These are phyloP conservation scores for Centruroides vittatus DNA, from an alignment of 1,140 invertebrate species.

Conservation along the genomic window DNA sequence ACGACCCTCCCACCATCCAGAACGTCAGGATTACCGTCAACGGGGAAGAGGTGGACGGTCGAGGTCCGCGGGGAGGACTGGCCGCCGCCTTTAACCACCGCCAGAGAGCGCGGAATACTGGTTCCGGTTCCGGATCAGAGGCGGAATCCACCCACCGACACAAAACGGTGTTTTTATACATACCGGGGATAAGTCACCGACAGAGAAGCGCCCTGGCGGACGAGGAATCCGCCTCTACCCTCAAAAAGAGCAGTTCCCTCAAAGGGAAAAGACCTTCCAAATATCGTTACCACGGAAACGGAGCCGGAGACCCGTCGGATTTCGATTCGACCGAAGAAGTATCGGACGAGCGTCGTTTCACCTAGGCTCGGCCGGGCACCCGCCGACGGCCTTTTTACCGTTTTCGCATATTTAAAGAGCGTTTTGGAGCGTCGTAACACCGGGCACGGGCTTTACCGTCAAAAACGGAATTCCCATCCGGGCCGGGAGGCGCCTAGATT, in stretches of 20 bases:
- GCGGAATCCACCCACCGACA: slow-evolving; percentile 7
- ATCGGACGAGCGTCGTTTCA: too few species aligned
- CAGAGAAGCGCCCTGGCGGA: slow-evolving; percentile 4
- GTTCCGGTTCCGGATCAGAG: slow-evolving; percentile 9
- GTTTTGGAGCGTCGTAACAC: too few species aligned
- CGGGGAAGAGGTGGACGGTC: slow-evolving; percentile 8
- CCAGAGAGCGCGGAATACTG: slow-evolving; percentile 13
- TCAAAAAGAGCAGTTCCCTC: slow-evolving; percentile 10
- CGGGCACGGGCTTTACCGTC: too few species aligned
- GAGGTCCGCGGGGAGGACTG: slow-evolving; percentile 8
- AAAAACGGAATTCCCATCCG: too few species aligned
- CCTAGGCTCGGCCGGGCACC: too few species aligned
- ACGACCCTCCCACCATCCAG: background rate
- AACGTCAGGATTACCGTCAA: slow-evolving; percentile 12
- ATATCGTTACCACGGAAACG: too few species aligned
- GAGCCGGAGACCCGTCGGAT: too few species aligned
- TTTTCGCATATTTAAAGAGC: too few species aligned
- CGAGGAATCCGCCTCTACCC: slow-evolving; percentile 1
- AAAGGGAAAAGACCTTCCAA: background rate
- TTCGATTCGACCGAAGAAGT: too few species aligned
- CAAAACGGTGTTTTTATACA: slow-evolving; percentile 13
- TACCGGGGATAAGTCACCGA: slow-evolving; percentile 12
- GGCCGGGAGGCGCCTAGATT: too few species aligned
- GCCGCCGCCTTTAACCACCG: slow-evolving; percentile 11
- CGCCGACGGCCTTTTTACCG: too few species aligned